These are phyloP conservation scores for Dipodomys merriami DNA, from an alignment of 2,113 vertebrate species.

Conservation along the genomic window DNA sequence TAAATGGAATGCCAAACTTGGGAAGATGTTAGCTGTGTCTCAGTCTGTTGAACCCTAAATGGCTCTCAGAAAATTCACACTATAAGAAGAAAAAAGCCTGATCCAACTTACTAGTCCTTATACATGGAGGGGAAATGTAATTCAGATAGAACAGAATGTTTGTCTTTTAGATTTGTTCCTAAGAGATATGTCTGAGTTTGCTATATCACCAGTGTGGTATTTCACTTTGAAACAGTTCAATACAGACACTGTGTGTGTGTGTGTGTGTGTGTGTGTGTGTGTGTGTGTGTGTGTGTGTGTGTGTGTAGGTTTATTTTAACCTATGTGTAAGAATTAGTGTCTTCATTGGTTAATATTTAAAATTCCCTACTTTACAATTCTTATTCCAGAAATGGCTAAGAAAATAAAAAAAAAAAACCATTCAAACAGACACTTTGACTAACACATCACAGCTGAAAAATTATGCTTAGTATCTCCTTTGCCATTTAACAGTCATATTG, in stretches of 20 bases:
- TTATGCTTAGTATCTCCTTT: not conserved
- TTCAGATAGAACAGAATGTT: not conserved
- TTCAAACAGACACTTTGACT: not conserved
- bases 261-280: not conserved
- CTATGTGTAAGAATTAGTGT: not conserved
- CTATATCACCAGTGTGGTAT: not conserved
- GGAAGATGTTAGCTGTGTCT: not conserved
- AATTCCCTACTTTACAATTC: not conserved
- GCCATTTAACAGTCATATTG: not conserved
- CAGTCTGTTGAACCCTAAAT: not conserved
- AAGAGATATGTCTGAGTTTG: not conserved
- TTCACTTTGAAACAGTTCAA: slow-evolving; percentile 57
- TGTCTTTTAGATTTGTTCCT: not conserved
- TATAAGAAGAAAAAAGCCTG: not conserved
- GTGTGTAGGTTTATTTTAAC: not conserved
- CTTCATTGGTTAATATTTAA: slow-evolving; percentile 10
- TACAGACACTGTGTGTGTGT: not conserved
- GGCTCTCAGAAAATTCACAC: not conserved
- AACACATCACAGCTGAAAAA: not conserved
- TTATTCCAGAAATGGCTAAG: not conserved
- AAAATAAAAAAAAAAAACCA: not conserved
- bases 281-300: not conserved
- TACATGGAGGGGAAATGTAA: not conserved
- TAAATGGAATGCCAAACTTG: not conserved
- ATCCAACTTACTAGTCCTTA: not conserved